These are phyloP conservation scores for Stichodactyla helianthus DNA, from an alignment of 64 coral and sea anemone species.

Conservation along the genomic window DNA sequence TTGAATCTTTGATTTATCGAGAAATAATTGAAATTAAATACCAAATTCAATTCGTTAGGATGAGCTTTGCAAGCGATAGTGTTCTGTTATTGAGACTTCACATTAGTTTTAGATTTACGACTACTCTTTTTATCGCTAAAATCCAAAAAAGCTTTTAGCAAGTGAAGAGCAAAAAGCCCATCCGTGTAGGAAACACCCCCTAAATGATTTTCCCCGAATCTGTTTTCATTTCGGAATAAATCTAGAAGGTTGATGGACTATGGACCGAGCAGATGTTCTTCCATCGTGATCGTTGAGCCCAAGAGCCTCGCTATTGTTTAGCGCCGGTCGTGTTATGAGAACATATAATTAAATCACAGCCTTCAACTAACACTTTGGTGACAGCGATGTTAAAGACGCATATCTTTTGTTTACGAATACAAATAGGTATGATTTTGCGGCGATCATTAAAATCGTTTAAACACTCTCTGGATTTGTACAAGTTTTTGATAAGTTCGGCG, in stretches of 20 bases:
- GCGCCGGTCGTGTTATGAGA: not conserved
- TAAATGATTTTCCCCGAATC: not conserved
- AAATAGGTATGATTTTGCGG: not conserved
- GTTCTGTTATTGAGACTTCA: not conserved
- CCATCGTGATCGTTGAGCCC: not conserved
- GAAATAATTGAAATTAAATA: constrained; percentile 1
- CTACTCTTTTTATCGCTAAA: not conserved
- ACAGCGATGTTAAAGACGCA: not conserved
- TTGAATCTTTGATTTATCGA: not conserved
- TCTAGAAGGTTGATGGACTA: not conserved
- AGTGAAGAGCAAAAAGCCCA: not conserved
- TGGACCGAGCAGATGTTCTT: not conserved
- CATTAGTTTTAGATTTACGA: not conserved
- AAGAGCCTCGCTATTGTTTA: not conserved
- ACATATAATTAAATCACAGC: not conserved
- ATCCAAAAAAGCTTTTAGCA: not conserved
- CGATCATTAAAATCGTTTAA: not conserved
- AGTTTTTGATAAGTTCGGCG: not conserved
- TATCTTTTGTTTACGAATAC: not conserved
- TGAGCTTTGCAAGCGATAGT: not conserved
- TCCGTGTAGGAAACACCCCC: not conserved
- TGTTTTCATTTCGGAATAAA: not conserved
- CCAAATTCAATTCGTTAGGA: not conserved
- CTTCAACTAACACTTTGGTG: not conserved
- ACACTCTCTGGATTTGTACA: not conserved